Conservation (phyloP, 2,113 vertebrate genomes). For the Donacobius atricapilla region DNA sequence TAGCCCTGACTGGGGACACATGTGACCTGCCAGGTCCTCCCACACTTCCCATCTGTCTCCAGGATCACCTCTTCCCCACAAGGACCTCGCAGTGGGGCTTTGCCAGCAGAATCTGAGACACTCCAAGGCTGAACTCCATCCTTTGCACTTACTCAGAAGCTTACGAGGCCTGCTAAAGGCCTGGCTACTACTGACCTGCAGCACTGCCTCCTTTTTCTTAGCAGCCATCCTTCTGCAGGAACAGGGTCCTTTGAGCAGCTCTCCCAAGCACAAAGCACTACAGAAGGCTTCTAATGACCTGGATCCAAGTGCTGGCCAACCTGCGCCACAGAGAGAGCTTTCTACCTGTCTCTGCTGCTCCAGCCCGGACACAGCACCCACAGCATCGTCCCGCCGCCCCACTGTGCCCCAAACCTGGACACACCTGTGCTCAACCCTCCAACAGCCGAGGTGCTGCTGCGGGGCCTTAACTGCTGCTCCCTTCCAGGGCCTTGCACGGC, state of each 20-base stretch:
- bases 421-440: background rate
- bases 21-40: background rate
- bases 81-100: background rate
- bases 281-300: accelerated
- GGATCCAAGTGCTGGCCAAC: background rate
- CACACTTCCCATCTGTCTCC: background rate
- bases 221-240: constrained; percentile 35
- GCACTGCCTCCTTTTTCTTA: constrained; percentile 43
- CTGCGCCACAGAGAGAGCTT: background rate
- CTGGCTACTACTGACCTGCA: constrained; percentile 57
- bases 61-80: background rate
- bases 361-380: accelerated
- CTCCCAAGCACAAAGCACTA: background rate
- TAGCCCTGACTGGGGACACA: background rate
- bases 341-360: background rate
- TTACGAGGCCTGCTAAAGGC: background rate
- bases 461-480: accelerated
- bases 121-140: background rate
- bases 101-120: background rate
- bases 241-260: background rate
- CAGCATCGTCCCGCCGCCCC: background rate
- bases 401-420: background rate
- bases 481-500: background rate
- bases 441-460: accelerated
- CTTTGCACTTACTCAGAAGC: background rate